A percentile compares a stretch with the other conserved stretches of the same genome.
These are phyloP conservation scores for Matsumyia berberina DNA, from an alignment of 2,888 invertebrate genomes.

Conservation along the genomic window DNA sequence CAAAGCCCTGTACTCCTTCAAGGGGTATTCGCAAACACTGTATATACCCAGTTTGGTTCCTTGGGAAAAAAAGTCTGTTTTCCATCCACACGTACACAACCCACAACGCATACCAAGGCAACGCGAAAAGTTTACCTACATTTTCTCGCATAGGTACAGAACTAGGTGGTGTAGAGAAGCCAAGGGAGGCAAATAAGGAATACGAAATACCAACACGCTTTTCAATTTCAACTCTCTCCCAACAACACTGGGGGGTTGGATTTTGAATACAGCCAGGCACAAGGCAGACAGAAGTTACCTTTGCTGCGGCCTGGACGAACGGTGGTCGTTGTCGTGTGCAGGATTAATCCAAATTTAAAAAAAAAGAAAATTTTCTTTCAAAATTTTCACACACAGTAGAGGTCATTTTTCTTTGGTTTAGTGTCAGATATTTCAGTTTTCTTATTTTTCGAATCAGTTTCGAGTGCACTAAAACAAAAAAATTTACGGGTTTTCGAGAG, in stretches of 20 bases:
- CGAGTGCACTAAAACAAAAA: constrained; percentile 36
- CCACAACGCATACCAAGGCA: constrained; percentile 3
- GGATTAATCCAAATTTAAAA: constrained; percentile 73
- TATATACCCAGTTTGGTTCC: constrained; percentile 41
- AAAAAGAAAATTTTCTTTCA: constrained; percentile 43
- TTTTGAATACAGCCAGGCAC: constrained; percentile 77
- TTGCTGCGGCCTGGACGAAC: constrained; percentile 85
- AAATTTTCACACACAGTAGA: constrained; percentile 66
- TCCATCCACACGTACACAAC: not conserved
- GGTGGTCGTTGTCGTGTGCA: constrained; percentile 81
- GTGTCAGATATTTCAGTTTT: constrained; percentile 56
- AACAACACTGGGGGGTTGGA: constrained; percentile 74
- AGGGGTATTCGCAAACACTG: constrained; percentile 51
- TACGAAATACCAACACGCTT: constrained; percentile 63
- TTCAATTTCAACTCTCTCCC: constrained; percentile 56
- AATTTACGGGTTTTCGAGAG: constrained; percentile 68
- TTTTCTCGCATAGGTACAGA: constrained; percentile 42
- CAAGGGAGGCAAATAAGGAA: constrained; percentile 56
- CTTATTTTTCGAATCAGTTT: constrained; percentile 40
- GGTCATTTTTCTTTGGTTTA: constrained; percentile 68
- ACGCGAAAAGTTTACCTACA: constrained; percentile 48
- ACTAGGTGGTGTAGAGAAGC: constrained; percentile 42
- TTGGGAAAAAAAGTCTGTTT: constrained; percentile 36
- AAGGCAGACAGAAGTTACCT: constrained; percentile 84
- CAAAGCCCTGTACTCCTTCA: constrained; percentile 54